A percentile compares a stretch with the other conserved stretches of the same genome.
Evolutionary conservation across 2,888 invertebrate species (phyloP).

Genomic region (Drosophila pegasa): DNA sequence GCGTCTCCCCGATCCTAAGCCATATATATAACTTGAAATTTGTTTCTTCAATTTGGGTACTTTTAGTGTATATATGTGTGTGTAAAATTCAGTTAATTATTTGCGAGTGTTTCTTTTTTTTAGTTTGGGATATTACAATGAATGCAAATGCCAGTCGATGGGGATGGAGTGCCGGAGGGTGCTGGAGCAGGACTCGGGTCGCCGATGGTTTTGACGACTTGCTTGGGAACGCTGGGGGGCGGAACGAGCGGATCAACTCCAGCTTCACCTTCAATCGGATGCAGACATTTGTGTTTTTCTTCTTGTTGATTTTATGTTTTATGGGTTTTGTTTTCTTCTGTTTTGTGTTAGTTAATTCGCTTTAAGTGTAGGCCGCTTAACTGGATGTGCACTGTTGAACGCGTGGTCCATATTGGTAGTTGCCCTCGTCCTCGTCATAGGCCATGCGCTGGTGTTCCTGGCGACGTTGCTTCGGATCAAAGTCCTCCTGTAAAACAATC

Average conservation of each 20-base stretch:
- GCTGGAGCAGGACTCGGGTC: conserved; percentile 16
- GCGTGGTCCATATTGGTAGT: conserved; percentile 87
- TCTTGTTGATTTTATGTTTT: background rate
- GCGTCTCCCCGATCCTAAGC: conserved; percentile 43
- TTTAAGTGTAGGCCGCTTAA: conserved; percentile 85
- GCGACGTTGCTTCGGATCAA: conserved; percentile 91
- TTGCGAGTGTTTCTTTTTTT: conserved; percentile 21
- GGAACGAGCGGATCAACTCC: conserved; percentile 17
- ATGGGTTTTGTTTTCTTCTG: conserved; percentile 3
- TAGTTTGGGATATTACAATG: conserved; percentile 17
- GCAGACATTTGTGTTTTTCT: conserved; percentile 5
- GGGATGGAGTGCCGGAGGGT: conserved; percentile 20
- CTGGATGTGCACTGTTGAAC: conserved; percentile 92
- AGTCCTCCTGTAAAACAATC: conserved; percentile 86
- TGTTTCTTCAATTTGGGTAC: conserved; percentile 38
- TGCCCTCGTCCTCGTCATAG: conserved; percentile 93
- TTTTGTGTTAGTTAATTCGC: conserved; percentile 8
- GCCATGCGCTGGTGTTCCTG: conserved; percentile 88
- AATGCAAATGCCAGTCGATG: conserved; percentile 19
- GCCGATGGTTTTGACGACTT: conserved; percentile 20
- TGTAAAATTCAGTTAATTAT: conserved; percentile 14
- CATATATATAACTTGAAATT: conserved; percentile 55
- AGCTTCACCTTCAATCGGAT: conserved; percentile 29
- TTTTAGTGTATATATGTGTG: conserved; percentile 22
- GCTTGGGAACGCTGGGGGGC: conserved; percentile 30